These are phyloP conservation scores for Zaprionus tsacasi DNA, from an alignment of 1,140 invertebrate species.

Conservation along the genomic window DNA sequence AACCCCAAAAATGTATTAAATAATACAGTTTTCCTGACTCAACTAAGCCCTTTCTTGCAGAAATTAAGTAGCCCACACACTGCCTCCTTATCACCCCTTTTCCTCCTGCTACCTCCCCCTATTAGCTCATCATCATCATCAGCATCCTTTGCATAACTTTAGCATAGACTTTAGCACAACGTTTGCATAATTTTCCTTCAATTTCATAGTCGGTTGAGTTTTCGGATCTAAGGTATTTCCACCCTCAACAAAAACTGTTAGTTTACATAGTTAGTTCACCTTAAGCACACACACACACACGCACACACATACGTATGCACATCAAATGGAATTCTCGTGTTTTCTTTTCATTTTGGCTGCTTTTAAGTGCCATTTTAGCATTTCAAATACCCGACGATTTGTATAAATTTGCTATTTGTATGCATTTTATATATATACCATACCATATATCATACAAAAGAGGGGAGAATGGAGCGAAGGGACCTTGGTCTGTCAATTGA, in stretches of 20 bases:
- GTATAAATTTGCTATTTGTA: constrained; percentile 83
- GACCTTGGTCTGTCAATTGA: constrained; percentile 59
- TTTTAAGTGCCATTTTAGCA: constrained; percentile 83
- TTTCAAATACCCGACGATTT: constrained; percentile 77
- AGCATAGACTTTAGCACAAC: constrained; percentile 44
- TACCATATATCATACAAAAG: constrained; percentile 12
- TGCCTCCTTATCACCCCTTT: neutral
- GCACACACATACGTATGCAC: constrained; percentile 23
- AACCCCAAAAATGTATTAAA: neutral
- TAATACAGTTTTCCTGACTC: neutral
- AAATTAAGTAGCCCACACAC: neutral
- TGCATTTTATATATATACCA: constrained; percentile 76
- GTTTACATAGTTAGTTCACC: constrained; percentile 78
- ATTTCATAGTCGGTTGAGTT: constrained; percentile 82
- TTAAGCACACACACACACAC: constrained; percentile 30
- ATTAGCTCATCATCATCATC: constrained; percentile 10
- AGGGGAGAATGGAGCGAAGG: neutral
- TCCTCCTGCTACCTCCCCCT: neutral
- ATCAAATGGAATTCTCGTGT: constrained; percentile 81
- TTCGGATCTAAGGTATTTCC: constrained; percentile 71
- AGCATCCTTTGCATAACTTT: constrained; percentile 73
- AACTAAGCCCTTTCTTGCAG: too few species aligned
- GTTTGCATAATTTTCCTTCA: constrained; percentile 81
- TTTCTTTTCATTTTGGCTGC: constrained; percentile 83
- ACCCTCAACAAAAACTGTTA: constrained; percentile 45